phyloP scores from a whole-genome alignment of 2,888 invertebrate genomes.

The Idaea aversata region DNA sequence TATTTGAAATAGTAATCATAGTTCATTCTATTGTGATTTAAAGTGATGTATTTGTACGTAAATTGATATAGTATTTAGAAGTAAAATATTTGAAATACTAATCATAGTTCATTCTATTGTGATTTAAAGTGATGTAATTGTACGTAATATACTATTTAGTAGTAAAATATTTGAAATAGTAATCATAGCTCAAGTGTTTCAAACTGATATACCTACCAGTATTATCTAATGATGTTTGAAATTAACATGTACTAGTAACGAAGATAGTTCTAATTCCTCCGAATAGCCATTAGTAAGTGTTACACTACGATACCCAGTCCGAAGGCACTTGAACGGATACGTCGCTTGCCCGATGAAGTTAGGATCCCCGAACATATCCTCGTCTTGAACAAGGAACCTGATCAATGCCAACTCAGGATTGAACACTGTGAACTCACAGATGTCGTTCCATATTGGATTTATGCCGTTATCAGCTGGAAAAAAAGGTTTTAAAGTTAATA shows the following conservation, averaged over 20 bases:
- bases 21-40: no score
- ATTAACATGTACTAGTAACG: conserved; percentile 87
- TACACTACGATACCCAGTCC: conserved; percentile 94
- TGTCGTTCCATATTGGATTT: conserved; percentile 95
- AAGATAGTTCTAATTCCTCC: conserved; percentile 95
- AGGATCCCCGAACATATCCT: conserved; percentile 98
- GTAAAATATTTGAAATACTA: no score
- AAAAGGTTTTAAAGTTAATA: conserved; percentile 8
- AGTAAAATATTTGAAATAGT: no score
- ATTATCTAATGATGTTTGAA: conserved; percentile 31
- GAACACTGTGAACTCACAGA: conserved; percentile 88
- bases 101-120: no score
- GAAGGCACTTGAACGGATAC: conserved; percentile 90
- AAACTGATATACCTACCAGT: background rate
- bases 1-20: no score
- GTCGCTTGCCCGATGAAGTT: conserved; percentile 98
- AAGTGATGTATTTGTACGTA: no score
- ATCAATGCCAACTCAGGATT: conserved; percentile 92
- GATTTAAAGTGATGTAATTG: no score
- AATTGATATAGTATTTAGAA: no score
- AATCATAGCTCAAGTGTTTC: no score
- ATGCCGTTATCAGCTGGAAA: conserved; percentile 93
- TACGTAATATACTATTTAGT: no score
- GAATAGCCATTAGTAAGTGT: conserved; percentile 93
- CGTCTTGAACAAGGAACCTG: conserved; percentile 94